Percentiles rank a stretch among this genome's conserved stretches.
phyloP scores from a whole-genome alignment of 2,797 vertebrate species.

The Sciurus vulgaris region DNA sequence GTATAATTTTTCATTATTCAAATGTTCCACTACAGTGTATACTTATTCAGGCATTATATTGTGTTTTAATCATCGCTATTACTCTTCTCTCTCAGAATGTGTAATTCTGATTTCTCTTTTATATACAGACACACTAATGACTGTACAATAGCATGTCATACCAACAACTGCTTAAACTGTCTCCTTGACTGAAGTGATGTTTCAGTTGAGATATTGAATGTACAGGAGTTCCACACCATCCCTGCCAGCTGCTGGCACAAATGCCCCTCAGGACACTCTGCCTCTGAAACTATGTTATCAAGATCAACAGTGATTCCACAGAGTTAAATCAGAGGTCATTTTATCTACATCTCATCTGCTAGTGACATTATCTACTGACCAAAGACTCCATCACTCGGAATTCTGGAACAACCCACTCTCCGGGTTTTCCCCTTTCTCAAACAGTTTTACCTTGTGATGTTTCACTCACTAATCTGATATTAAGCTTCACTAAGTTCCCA shows the following conservation, averaged over 20 bases:
- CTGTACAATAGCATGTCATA: not conserved
- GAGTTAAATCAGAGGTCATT: not conserved
- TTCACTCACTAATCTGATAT: not conserved
- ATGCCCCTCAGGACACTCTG: not conserved
- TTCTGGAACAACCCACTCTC: not conserved
- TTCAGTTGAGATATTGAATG: not conserved
- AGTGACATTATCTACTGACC: not conserved
- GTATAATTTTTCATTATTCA: not conserved
- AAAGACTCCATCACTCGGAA: not conserved
- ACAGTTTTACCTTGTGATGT: not conserved
- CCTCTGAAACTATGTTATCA: too few relatives aligned
- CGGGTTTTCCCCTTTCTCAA: not conserved
- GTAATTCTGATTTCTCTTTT: not conserved
- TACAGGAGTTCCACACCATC: not conserved
- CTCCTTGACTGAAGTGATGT: not conserved
- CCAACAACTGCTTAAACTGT: not conserved
- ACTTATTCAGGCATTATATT: not conserved
- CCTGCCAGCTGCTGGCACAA: not conserved
- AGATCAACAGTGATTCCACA: not conserved
- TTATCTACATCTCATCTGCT: not conserved
- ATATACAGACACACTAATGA: not conserved
- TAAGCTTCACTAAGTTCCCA: not conserved
- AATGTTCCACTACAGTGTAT: not conserved
- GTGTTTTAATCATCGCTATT: not conserved
- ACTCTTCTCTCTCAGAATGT: not conserved